Base-by-base conservation (phyloP, 1,140 invertebrate species). In the Platyura marginata region DNA sequence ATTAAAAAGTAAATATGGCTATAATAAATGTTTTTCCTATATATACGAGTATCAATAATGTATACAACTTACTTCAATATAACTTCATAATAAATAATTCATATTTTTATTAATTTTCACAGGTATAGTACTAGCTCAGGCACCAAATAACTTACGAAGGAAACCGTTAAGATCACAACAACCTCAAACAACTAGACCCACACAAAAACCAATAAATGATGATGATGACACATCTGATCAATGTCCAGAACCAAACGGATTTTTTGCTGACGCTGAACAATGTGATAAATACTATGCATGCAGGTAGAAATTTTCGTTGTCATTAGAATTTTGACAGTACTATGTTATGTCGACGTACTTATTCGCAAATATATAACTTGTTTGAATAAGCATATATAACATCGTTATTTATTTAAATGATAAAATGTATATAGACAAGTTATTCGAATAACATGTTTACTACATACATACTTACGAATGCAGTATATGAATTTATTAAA, bases 261-360 rank as follows among this genome's bases (percentile, higher is more conserved):
- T 74, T 59, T 91, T 87, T 56, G 79, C 85, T 4, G 84, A 88
- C 52, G 73, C 74, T 8, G 75, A 82, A 50, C 86, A 90, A 59
- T 92, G 88, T 53, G 88, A 93, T 64, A 87, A 88, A 58, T 93
- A 90, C 55, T 87, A 89, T 59, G 77, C 79, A 42, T 92, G 88
- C 63, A 65, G 65, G 69, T 71, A 53, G 55, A n/a, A n/a, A n/a
- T n/a, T n/a, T n/a, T n/a, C n/a, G n/a, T n/a, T n/a, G n/a, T n/a
- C n/a, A n/a, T n/a, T n/a, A n/a, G n/a, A n/a, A n/a, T n/a, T n/a
- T n/a, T n/a, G n/a, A n/a, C n/a, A n/a, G n/a, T n/a, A n/a, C n/a
- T n/a, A n/a, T n/a, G n/a, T n/a, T n/a, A n/a, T n/a, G n/a, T n/a
- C n/a, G n/a, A n/a, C n/a, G n/a, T n/a, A n/a, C n/a, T n/a, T n/a